phyloP scores from a whole-genome alignment of 2,113 vertebrate species.

The Hirundichthys speculiger region DNA sequence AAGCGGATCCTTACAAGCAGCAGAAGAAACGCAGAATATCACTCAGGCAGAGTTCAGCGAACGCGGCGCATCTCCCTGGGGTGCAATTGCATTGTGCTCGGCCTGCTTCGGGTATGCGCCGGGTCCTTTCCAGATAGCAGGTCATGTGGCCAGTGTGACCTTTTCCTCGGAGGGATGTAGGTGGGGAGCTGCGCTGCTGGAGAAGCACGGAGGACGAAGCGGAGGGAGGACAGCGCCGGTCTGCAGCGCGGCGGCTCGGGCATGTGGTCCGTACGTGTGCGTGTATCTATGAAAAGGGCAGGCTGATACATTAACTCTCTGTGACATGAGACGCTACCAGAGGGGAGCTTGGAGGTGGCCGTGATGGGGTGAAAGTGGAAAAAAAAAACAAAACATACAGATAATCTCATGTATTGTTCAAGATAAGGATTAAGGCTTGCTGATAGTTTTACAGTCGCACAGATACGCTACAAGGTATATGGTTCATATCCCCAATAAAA shows the following conservation, averaged over 20 bases:
- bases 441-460: neutral
- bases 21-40: conserved; percentile 50
- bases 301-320: conserved; percentile 67
- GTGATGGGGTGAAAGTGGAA: conserved; percentile 30
- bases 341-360: conserved; percentile 44
- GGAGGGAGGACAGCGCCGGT: conserved; percentile 34
- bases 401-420: neutral
- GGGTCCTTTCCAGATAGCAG: conserved; percentile 65
- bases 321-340: conserved; percentile 70
- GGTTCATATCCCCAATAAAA: neutral
- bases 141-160: conserved; percentile 72
- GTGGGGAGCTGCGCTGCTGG: conserved; percentile 53
- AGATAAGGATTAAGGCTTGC: conserved; percentile 1
- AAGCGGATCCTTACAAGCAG: conserved; percentile 63
- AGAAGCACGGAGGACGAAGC: conserved; percentile 29
- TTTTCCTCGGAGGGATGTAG: conserved; percentile 63
- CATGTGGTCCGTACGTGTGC: conserved; percentile 43
- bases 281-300: conserved; percentile 77
- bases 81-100: conserved; percentile 69
- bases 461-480: neutral
- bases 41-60: conserved; percentile 56
- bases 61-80: conserved; percentile 60
- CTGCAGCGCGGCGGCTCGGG: conserved; percentile 17
- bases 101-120: conserved; percentile 60
- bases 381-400: neutral